Percentiles rank a stretch among this genome's conserved stretches.
phyloP scores from a whole-genome alignment of 2,888 invertebrate species.

The Sarcophaga rosellei region DNA sequence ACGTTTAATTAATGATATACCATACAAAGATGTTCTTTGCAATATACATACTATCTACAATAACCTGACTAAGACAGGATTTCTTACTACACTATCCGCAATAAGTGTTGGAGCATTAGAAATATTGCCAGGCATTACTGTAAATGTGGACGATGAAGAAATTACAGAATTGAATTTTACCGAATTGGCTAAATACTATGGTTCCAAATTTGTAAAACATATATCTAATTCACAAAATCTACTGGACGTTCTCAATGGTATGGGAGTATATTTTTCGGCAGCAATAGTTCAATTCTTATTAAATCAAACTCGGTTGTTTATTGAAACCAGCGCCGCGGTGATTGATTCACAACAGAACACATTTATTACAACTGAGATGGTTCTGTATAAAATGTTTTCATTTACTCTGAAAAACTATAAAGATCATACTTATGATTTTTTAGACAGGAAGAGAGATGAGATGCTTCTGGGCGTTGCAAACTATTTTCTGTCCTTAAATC shows the following conservation, averaged over 20 bases:
- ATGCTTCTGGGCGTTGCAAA: constrained; percentile 59
- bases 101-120: constrained; percentile 28
- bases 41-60: constrained; percentile 69
- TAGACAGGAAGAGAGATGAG: constrained; percentile 67
- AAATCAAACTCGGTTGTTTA: constrained; percentile 72
- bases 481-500: constrained; percentile 66
- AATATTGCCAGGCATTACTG: constrained; percentile 32
- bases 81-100: constrained; percentile 36
- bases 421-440: constrained; percentile 67
- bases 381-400: constrained; percentile 74
- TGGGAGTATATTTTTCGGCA: constrained; percentile 71
- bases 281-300: constrained; percentile 70
- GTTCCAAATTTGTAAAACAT: constrained; percentile 74
- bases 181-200: constrained; percentile 68
- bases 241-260: constrained; percentile 72
- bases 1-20: constrained; percentile 77
- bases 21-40: constrained; percentile 72
- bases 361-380: constrained; percentile 74
- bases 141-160: constrained; percentile 42
- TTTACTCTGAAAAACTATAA: constrained; percentile 72
- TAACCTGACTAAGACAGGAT: constrained; percentile 37
- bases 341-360: constrained; percentile 62
- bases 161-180: constrained; percentile 65
- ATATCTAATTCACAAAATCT: constrained; percentile 72
- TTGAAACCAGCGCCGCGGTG: constrained; percentile 71